Evolutionary conservation across 2,888 invertebrate species (phyloP).

Genomic region (Lepidocyrtinus sp.): DNA sequence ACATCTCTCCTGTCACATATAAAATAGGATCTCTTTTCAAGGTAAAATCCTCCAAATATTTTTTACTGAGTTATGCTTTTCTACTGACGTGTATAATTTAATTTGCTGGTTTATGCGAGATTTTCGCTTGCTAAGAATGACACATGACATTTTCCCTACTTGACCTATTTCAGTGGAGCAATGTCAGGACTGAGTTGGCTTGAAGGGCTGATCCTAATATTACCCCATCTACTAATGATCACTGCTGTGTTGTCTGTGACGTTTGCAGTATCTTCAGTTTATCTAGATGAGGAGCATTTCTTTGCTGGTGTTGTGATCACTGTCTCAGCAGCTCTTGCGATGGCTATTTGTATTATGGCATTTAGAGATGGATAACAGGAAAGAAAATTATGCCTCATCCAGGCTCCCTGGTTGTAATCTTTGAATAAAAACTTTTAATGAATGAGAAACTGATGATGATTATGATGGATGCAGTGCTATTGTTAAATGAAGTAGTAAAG

Average conservation of each 20-base stretch:
- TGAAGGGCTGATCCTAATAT: constrained; percentile 55
- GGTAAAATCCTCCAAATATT: constrained; percentile 17
- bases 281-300: constrained; percentile 57
- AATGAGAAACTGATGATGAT: constrained; percentile 1
- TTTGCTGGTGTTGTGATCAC: constrained; percentile 48
- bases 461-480: neutral
- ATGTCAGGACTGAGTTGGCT: constrained; percentile 60
- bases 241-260: constrained; percentile 49
- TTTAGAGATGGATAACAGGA: constrained; percentile 41
- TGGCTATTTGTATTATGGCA: constrained; percentile 47
- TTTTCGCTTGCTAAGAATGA: constrained; percentile 15
- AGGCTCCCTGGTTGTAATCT: neutral
- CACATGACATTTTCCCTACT: constrained; percentile 21
- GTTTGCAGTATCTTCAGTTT: constrained; percentile 54
- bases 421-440: neutral
- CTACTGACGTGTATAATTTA: neutral
- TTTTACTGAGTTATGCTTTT: neutral
- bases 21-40: constrained; percentile 4
- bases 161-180: neutral
- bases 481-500: neutral
- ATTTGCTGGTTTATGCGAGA: too few species aligned
- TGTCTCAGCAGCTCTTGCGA: constrained; percentile 36
- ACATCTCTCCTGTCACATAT: neutral
- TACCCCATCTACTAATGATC: constrained; percentile 59
- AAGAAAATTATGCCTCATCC: neutral